A percentile compares a stretch with the other conserved stretches of the same genome.
Evolutionary conservation across 2,888 invertebrate genomes (phyloP).

Genomic region (Lingula anatina): DNA sequence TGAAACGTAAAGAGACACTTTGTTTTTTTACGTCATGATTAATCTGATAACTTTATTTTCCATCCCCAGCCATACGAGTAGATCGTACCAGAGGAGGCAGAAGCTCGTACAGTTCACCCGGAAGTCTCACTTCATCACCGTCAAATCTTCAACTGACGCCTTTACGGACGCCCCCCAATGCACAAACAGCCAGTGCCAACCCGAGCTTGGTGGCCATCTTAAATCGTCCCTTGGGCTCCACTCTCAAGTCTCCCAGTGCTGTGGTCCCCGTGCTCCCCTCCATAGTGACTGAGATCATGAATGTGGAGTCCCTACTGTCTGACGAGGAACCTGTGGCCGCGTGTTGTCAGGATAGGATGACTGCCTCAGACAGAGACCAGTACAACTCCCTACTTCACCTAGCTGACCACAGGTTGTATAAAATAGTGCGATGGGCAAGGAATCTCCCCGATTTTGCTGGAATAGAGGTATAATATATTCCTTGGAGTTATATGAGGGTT

Average conservation of each 20-base stretch:
- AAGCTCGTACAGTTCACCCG: conserved; percentile 90
- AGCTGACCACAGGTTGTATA: conserved; percentile 90
- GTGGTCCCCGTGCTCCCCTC: conserved; percentile 22
- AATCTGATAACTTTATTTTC: too few species aligned
- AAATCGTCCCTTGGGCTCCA: conserved; percentile 16
- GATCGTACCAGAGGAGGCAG: conserved; percentile 92
- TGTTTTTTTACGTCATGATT: too few species aligned
- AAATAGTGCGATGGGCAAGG: conserved; percentile 98
- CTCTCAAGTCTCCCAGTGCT: conserved; percentile 1
- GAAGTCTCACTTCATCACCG: too few species aligned
- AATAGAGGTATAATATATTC: conserved; percentile 86
- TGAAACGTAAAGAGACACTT: not conserved
- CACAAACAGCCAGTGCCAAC: too few species aligned
- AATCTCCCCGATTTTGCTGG: conserved; percentile 93
- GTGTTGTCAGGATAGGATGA: too few species aligned
- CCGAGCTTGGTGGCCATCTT: conserved; percentile 31
- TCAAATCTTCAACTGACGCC: too few species aligned
- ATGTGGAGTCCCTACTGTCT: conserved; percentile 40
- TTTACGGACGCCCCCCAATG: too few species aligned
- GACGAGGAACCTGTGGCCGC: too few species aligned
- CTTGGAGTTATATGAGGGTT: too few species aligned
- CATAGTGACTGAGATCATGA: conserved; percentile 43
- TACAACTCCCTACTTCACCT: conserved; percentile 43
- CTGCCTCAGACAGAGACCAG: conserved; percentile 24
- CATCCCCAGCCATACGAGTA: conserved; percentile 72